Evolutionary conservation across 2,797 vertebrate genomes (phyloP), one percentile per base, ranked within the genome.

Genomic region (Eupleurogrammus muticus): DNA sequence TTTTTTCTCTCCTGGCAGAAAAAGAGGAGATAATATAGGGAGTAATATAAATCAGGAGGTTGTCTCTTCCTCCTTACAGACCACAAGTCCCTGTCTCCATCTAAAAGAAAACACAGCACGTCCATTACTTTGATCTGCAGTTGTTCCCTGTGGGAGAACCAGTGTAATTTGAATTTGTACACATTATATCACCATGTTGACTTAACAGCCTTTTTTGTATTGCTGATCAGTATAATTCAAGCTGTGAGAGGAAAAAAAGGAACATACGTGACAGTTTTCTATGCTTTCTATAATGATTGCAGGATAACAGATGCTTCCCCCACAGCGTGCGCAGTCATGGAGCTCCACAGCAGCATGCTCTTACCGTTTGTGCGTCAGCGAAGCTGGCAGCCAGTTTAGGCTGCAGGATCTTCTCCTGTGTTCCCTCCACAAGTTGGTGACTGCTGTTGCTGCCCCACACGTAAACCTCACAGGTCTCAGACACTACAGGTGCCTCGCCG

Each of bases 381-480:
- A 95, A 95, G 85, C 94, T 94, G 23, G 93, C 87, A 2, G 95
- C 94, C 65, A 95, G 51, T 69, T 95, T 95, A 42, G 94, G 95
- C 84, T 95, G 94, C 59, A 95, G 87, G 62, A 95, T 95, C 90
- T 95, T 95, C 85, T 95, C 95, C 80, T 95, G 93, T 0, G 95
- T 95, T 1, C 95, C 95, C 77, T 95, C 95, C 54, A 95, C 94
- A 1, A 95, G 92, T 77, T 95, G 95, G 85, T 95, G 95, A 80
- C 94, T 95, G 90, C 95, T 95, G 89, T 95, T 95, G 64, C 95
- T 95, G 55, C 95, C 95, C 95, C 96, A 98, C 12, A 97, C 96
- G 3, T 96, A 96, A 0, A 99, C 98, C 87, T 99, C 98, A 23
- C 98, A 99, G 48, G 96, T 98, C 81, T 99, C 98, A 0, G 98